Evolutionary conservation across 2,888 invertebrate genomes (phyloP), one percentile per base, ranked within the genome.

Genomic region (Perdita meconis): DNA sequence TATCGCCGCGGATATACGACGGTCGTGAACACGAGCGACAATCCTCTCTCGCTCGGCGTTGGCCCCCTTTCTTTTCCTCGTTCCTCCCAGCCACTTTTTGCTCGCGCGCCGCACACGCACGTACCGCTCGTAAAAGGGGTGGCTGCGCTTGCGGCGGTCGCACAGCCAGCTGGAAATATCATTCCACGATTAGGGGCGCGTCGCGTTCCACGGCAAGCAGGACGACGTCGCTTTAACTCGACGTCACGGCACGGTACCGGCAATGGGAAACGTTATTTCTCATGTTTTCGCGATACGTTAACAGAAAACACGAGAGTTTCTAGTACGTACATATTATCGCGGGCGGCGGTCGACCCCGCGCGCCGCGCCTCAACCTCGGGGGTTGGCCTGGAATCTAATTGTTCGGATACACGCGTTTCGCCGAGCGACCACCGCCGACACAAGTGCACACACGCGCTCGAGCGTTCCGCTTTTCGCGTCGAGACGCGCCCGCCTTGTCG

Each of bases 341-440:
- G 74, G n/a, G 73, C 67, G 6, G 71, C 40, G 75, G 55, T 59
- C 57, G 53, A n/a, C 44, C 53, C 51, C 40, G 60, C 63, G 47
- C 30, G 57, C 44, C 68, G 57, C 74, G 42, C 36, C 55, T 56
- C 42, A 56, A 61, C 47, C 57, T 50, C 71, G 66, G 40, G 70
- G 79, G 76, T 65, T 66, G 78, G 82, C 75, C 77, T 78, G 83
- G 80, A 89, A 88, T 85, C 89, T 89, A 89, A 89, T 89, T 89
- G 89, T 89, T 89, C 84, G 83, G 81, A 89, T 86, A 89, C 89
- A 88, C 88, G 89, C 89, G 86, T 88, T 88, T 85, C 87, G 86
- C 82, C 82, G 83, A 78, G 66, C 73, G 19, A 22, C 47, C 47
- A 47, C 70, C 63, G 47, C 71, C 51, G 53, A 59, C 71, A 36